Evolutionary conservation across 2,113 vertebrate genomes (phyloP).

Genomic region (Scatophagus argus): DNA sequence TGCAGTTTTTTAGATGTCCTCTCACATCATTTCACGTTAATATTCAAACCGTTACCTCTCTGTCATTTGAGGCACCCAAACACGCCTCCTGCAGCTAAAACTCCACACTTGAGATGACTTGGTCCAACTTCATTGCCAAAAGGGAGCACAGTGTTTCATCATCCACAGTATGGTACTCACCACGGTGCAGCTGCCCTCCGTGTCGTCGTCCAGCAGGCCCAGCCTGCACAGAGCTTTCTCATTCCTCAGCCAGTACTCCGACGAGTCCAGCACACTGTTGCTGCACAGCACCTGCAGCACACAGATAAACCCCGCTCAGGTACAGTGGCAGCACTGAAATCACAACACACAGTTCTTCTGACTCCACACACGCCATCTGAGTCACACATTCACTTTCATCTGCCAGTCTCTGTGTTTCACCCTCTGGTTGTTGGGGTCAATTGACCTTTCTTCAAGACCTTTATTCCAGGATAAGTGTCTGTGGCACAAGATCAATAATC

Average conservation of each 20-base stretch:
- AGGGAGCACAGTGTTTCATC: constrained; percentile 31
- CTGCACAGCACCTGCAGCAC: constrained; percentile 91
- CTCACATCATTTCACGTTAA: constrained; percentile 1
- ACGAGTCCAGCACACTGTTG: constrained; percentile 91
- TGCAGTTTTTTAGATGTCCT: constrained; percentile 27
- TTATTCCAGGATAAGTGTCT: constrained; percentile 37
- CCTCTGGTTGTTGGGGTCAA: constrained; percentile 45
- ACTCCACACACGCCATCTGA: constrained; percentile 9
- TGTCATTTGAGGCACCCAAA: not conserved
- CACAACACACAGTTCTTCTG: not conserved
- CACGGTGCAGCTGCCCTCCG: constrained; percentile 88
- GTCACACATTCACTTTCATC: constrained; percentile 42
- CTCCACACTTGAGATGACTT: not conserved
- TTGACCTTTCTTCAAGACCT: constrained; percentile 55
- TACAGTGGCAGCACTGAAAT: not conserved
- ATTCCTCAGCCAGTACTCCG: constrained; percentile 96
- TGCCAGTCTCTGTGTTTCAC: constrained; percentile 3
- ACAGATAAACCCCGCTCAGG: constrained; percentile 40
- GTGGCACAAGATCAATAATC: constrained; percentile 43
- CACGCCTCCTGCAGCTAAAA: constrained; percentile 11
- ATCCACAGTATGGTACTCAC: constrained; percentile 85
- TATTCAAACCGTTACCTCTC: not conserved
- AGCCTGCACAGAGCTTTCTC: constrained; percentile 91
- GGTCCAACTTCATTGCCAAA: constrained; percentile 34
- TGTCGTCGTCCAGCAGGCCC: constrained; percentile 90